Base-by-base conservation (phyloP, 1,140 invertebrate genomes). In the Lithobius niger region DNA sequence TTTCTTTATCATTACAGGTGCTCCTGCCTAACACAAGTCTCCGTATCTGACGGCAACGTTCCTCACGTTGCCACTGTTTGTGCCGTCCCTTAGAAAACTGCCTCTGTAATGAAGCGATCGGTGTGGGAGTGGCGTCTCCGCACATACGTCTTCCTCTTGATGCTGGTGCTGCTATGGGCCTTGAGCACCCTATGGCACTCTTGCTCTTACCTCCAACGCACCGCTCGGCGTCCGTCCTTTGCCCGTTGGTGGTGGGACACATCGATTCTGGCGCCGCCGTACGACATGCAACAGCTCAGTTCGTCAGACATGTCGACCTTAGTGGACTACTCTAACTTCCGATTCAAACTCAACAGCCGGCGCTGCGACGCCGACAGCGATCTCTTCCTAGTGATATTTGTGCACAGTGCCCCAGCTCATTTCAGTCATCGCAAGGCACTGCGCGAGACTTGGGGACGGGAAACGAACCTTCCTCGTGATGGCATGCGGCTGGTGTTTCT, bases 351-450 rank as follows among this genome's bases (percentile, higher is more conserved):
- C 1, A 63, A 62, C 27, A 57, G 58, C 24, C 31, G 51, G n/a
- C 40, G 56, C 16, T 64, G 61, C 52, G 57, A 59, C 27, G 45
- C 31, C 15, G 21, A 52, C 1, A 51, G 49, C 21, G 15, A 52
- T n/a, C 2, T 61, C 3, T 61, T 61, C 42, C 28, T 83, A 26
- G 60, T 86, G 10, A 74, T 83, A 22, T 62, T 86, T 42, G 72
- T 87, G 1, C 81, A 86, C 60, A 82, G 82, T 1, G 78, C 80
- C 1, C 81, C 82, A 0, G 59, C 59, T 13, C 82, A 87, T 65
- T 70, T 69, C 24, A 67, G 69, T 0, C 80, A 82, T 60, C 71
- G 84, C 13, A 64, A 71, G 4, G 62, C 76, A 0, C 80, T 87
- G 21, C 68, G 84, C 1, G 70, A 76, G 31, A 86, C 83, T 0